Base-by-base conservation (phyloP, 2,113 vertebrate genomes). In the Pampusana beccarii region DNA sequence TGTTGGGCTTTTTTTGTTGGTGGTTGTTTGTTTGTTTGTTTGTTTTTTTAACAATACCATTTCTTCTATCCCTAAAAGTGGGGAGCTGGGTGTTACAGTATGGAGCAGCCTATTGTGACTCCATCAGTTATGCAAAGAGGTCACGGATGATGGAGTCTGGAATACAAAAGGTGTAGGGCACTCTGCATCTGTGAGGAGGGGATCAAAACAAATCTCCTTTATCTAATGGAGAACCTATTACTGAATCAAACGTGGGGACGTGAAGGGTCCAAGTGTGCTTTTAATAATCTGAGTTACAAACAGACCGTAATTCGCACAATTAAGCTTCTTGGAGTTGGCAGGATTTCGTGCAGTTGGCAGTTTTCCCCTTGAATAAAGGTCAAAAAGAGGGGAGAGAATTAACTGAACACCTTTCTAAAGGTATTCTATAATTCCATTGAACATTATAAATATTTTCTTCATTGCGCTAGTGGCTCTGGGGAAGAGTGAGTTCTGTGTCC, bases 281-380 rank as follows among this genome's bases (percentile, higher is more conserved):
- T 96, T 92, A 93, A 94, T 97, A 97, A 97, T 97, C 94, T 97
- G 92, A 90, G 93, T 96, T 95, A 97, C 96, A 97, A 96, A 97
- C 96, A 97, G 92, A 95, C 92, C 3, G 0, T 95, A 96, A 97
- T 97, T 96, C 94, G 93, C 79, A 88, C 95, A 97, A 91, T 97
- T 97, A 97, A 97, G 93, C 95, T 92, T 85, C 88, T 96, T 92
- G 90, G 88, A 87, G 79, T 29, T 97, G 95, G 97, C 95, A 97
- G 93, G 88, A 61, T 92, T 97, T 95, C 90, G 67, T 85, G 79
- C 72, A 67, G 75, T 91, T 97, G 95, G 97, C 96, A 96, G 60
- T 83, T 93, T 93, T 91, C 85, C 93, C 86, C 93, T 95, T 92
- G 73, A 96, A 90, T 78, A 97, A 97, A 97, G 95, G 95, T 97